Percentiles rank a stretch among this genome's conserved stretches.
phyloP scores from a whole-genome alignment of 2,888 invertebrate genomes.

The Epirrhoe alternata region DNA sequence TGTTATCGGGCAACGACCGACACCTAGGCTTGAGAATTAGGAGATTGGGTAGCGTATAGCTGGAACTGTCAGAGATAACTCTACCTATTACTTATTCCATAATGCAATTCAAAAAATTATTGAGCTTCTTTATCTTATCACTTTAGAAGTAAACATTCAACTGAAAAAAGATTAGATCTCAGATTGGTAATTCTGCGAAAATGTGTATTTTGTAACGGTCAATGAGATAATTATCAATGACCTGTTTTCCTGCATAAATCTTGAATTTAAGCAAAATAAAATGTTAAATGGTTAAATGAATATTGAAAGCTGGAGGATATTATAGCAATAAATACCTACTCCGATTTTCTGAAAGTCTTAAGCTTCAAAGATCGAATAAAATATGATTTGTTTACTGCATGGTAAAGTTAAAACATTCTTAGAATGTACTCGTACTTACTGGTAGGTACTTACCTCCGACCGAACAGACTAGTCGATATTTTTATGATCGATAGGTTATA shows the following conservation, averaged over 20 bases:
- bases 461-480: background rate
- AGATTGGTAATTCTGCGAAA: constrained; percentile 18
- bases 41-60: constrained; percentile 31
- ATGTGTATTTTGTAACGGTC: constrained; percentile 1
- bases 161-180: background rate
- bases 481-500: constrained; percentile 40
- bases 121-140: background rate
- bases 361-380: too few species aligned
- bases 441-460: too few species aligned
- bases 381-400: too few species aligned
- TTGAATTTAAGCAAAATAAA: too few species aligned
- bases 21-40: constrained; percentile 54
- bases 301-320: too few species aligned
- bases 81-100: background rate
- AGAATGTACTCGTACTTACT: too few species aligned
- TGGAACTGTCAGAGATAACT: constrained; percentile 26
- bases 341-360: too few species aligned
- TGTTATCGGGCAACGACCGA: constrained; percentile 82
- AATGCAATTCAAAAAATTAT: background rate
- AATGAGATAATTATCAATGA: background rate
- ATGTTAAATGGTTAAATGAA: too few species aligned
- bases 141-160: background rate
- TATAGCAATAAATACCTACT: too few species aligned
- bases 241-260: background rate
- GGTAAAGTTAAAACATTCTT: background rate